Conservation (phyloP, 2,797 vertebrate genomes). For the Setipinna tenuifilis region DNA sequence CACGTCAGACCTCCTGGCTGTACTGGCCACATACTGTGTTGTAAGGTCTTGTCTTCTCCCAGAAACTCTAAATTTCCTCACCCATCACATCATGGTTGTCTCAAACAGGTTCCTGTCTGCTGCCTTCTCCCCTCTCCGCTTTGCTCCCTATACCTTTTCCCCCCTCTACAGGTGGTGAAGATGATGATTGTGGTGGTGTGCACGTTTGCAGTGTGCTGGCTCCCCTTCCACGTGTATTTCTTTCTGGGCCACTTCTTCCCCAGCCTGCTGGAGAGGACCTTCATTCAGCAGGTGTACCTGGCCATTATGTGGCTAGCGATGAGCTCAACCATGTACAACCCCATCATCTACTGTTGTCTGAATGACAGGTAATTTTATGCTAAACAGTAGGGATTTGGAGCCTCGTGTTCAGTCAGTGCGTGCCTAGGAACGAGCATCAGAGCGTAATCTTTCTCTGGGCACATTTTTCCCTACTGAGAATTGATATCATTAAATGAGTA, state of each 20-base stretch:
- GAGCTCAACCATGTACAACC: conserved; percentile 99
- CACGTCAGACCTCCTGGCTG: neutral
- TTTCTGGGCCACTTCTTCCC: conserved; percentile 86
- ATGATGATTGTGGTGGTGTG: conserved; percentile 98
- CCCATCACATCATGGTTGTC: neutral
- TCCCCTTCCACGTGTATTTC: conserved; percentile 96
- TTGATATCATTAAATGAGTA: neutral
- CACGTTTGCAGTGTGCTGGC: conserved; percentile 94
- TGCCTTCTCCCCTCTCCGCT: too few relatives aligned
- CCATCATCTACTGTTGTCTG: conserved; percentile 99
- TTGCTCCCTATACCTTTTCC: neutral
- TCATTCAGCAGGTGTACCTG: conserved; percentile 95
- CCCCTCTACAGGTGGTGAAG: conserved; percentile 87
- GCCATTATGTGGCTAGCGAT: conserved; percentile 96
- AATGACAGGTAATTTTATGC: conserved; percentile 84
- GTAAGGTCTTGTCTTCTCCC: neutral
- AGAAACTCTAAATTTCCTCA: neutral
- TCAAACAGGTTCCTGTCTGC: neutral
- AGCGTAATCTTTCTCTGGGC: neutral
- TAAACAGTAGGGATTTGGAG: conserved; percentile 12
- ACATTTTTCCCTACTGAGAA: neutral
- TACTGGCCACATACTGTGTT: neutral
- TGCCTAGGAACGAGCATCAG: neutral
- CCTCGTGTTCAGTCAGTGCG: neutral
- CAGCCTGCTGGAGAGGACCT: conserved; percentile 76